Conservation (phyloP, 2,113 vertebrate genomes). For the Himantopus leucocephalus region DNA sequence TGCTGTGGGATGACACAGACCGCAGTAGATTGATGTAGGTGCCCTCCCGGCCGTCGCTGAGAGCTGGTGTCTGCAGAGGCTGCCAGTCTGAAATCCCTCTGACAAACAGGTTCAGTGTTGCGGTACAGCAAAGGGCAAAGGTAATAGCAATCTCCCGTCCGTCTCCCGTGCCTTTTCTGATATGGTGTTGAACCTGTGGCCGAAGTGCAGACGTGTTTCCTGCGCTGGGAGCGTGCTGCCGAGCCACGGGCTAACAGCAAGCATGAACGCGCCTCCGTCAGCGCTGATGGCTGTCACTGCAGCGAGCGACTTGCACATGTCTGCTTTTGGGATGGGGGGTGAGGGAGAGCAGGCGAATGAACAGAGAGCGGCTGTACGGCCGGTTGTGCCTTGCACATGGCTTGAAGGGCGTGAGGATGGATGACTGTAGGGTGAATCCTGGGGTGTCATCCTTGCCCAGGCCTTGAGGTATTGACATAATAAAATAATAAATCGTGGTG, state of each 20-base stretch:
- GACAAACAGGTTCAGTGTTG: background rate
- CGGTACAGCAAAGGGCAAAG: background rate
- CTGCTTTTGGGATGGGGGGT: background rate
- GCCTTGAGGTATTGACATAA: background rate
- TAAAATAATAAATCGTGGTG: background rate
- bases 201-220: background rate
- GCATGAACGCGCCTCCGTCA: rapidly evolving
- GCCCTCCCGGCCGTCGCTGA: background rate
- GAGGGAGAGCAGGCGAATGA: background rate
- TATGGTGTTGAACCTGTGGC: background rate
- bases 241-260: background rate
- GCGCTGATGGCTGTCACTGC: background rate
- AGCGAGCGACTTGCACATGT: background rate
- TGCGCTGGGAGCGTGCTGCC: background rate
- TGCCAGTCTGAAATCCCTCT: background rate
- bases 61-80: background rate
- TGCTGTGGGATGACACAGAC: background rate
- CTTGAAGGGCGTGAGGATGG: background rate
- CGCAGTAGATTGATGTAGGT: rapidly evolving
- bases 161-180: background rate
- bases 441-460: background rate
- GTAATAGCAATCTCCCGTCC: background rate
- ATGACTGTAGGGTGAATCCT: background rate
- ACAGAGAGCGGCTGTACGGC: background rate
- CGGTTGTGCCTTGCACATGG: rapidly evolving